A percentile compares a stretch with the other conserved stretches of the same genome.
These are phyloP conservation scores for Trichonephila inaurata DNA, from an alignment of 1,140 invertebrate genomes.

Conservation along the genomic window DNA sequence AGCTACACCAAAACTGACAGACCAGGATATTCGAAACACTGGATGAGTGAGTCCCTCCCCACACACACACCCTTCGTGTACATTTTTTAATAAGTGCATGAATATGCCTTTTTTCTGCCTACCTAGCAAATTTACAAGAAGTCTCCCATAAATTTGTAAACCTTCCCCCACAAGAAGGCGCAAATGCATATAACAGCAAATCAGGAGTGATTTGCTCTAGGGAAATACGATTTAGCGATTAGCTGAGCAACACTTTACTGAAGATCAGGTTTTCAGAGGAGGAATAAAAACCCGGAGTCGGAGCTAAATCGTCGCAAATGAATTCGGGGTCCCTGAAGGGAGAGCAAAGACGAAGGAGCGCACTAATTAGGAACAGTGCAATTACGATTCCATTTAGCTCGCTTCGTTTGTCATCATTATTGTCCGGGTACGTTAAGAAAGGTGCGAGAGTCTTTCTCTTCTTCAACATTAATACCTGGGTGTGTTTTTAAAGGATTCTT, in stretches of 20 bases:
- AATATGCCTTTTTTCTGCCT: not conserved
- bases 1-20: no score
- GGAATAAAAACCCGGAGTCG: conserved; percentile 63
- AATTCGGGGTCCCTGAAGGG: conserved; percentile 68
- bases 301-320: conserved; percentile 76
- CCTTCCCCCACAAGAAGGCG: conserved; percentile 45
- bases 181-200: conserved; percentile 71
- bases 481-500: conserved; percentile 63
- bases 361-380: conserved; percentile 71
- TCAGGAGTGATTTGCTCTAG: conserved; percentile 75
- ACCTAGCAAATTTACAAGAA: not conserved
- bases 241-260: conserved; percentile 71
- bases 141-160: conserved; percentile 66
- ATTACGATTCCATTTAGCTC: conserved; percentile 73
- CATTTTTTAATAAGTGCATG: no score
- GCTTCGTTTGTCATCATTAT: conserved; percentile 76
- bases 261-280: conserved; percentile 38
- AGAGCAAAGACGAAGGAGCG: conserved; percentile 55
- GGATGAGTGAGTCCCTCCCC: no score
- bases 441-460: conserved; percentile 17
- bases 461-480: conserved; percentile 67
- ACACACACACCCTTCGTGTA: no score
- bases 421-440: conserved; percentile 17
- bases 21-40: no score
- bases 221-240: conserved; percentile 75